Base-by-base conservation (phyloP, 2,113 vertebrate species). In the Tachysurus fulvidraco region DNA sequence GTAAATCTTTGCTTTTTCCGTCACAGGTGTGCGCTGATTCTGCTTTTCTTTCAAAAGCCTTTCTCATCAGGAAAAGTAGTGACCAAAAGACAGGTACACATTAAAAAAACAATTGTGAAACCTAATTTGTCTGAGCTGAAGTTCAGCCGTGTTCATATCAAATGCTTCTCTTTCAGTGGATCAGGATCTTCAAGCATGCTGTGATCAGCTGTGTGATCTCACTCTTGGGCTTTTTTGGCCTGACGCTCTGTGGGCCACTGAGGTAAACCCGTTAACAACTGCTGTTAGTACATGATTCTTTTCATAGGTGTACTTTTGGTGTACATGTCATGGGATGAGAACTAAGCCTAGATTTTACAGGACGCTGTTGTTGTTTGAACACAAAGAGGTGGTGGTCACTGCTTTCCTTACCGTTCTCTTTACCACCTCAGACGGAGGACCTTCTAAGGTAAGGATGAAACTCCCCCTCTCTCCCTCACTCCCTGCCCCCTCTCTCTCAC, bases 11-110 rank as follows among this genome's bases (percentile, higher is more conserved):
- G 5, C 21, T 62, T 59, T 85, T 0, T 60, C 60, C 76, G 88
- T 85, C 46, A 78, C 90, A 99, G 98, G 92, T 96, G 96, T 95
- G 97, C 97, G 12, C 84, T 97, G 93, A 93, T 98, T 93, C 95
- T 98, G 94, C 95, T 99, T 94, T 96, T 99, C 93, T 97, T 97
- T 94, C 98, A 99, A 96, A 99, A 98, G 88, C 98, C 98, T 10
- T 98, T 99, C 93, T 98, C 97, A 60, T 98, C 97, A 90, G 98
- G 98, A 80, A 99, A 99, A 93, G 92, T 90, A 62, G 92, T 99
- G 91, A 97, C 96, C 44, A 98, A 95, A 91, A 94, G 91, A 91
- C 98, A 99, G 96, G 98, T 99, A 85, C 14, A 1, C 23, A 23
- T n/a, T 44, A 11, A 16, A 41, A 36, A 54, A 28, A 82, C 54